phyloP scores from a whole-genome alignment of 2,113 vertebrate species.

The Anser cygnoides region DNA sequence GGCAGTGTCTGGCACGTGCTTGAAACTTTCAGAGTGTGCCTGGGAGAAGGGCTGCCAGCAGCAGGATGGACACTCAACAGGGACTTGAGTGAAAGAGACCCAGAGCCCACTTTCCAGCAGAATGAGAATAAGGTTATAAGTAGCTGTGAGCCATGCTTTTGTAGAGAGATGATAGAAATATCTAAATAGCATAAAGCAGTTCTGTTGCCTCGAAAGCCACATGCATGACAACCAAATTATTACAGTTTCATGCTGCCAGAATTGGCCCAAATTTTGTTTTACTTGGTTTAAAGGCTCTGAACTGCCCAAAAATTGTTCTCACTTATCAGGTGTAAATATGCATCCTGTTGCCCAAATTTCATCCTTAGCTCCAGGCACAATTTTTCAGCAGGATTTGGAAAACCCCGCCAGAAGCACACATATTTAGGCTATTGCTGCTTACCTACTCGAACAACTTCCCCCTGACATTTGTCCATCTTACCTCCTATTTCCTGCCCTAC shows the following conservation, averaged over 20 bases:
- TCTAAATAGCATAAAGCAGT: not conserved
- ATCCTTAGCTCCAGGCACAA: not conserved
- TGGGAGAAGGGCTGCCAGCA: not conserved
- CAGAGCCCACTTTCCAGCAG: not conserved
- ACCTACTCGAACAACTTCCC: not conserved
- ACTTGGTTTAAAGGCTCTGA: not conserved
- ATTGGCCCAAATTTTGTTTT: not conserved
- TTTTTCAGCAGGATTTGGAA: constrained; percentile 5
- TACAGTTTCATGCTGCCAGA: not conserved
- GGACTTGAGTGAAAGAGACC: not conserved
- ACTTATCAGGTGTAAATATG: rapidly evolving
- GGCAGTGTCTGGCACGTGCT: not conserved
- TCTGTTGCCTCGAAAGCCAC: not conserved
- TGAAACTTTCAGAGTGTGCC: not conserved
- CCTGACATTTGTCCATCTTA: not conserved
- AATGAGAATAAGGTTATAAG: not conserved
- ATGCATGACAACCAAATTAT: not conserved
- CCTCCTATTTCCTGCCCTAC: not conserved
- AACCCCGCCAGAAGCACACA: not conserved
- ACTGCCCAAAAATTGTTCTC: not conserved
- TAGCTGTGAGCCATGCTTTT: rapidly evolving
- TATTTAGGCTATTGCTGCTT: not conserved
- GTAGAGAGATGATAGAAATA: not conserved
- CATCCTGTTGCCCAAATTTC: not conserved
- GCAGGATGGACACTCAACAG: not conserved